These are phyloP conservation scores for Tachycineta bicolor DNA, from an alignment of 2,113 vertebrate genomes.

Conservation along the genomic window DNA sequence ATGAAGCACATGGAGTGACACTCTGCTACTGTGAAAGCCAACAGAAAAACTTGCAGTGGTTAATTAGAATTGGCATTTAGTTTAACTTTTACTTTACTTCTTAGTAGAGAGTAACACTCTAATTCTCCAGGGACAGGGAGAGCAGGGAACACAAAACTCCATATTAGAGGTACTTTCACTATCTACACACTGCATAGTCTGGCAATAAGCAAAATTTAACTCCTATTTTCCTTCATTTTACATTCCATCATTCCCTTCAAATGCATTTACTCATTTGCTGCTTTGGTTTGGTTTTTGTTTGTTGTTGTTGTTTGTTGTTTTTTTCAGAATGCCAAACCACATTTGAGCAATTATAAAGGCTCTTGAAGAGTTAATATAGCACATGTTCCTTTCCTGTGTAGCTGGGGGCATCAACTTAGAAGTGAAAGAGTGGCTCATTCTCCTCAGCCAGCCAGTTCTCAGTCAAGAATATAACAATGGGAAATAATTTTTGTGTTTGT, in stretches of 20 bases:
- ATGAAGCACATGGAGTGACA: background rate
- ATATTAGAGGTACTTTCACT: background rate
- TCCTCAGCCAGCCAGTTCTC: background rate
- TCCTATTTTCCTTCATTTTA: background rate
- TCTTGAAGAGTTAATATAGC: background rate
- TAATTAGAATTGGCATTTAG: background rate
- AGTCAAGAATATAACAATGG: background rate
- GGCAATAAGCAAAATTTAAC: background rate
- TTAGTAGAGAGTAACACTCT: background rate
- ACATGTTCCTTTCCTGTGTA: slow-evolving; percentile 1
- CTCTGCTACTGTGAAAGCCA: background rate
- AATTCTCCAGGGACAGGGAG: background rate
- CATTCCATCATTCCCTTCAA: background rate
- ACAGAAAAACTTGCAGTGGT: background rate
- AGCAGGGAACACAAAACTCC: background rate
- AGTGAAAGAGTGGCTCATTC: background rate
- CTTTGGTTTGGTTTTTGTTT: background rate
- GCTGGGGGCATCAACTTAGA: background rate
- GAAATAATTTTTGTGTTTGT: background rate
- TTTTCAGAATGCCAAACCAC: background rate
- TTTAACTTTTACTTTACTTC: background rate
- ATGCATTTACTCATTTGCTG: background rate
- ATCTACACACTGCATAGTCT: background rate
- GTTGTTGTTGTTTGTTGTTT: background rate
- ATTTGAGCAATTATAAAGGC: background rate